phyloP scores from a whole-genome alignment of 2,113 vertebrate genomes.

The Pelmatolapia mariae region DNA sequence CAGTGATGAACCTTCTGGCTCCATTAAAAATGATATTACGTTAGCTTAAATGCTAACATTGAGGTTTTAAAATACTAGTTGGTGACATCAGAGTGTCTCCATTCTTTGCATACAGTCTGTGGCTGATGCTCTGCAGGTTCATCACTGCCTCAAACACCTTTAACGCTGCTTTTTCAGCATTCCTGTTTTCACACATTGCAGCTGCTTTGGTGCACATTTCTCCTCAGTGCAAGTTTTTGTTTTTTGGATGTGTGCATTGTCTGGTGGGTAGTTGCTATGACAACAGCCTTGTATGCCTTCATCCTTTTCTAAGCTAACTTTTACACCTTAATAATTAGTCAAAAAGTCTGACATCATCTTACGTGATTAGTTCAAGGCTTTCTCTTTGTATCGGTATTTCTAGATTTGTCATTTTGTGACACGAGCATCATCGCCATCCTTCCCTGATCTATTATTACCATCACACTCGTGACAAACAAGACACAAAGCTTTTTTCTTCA shows the following conservation, averaged over 20 bases:
- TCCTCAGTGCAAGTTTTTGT: neutral
- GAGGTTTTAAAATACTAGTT: neutral
- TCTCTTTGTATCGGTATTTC: neutral
- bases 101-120: neutral
- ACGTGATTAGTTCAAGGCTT: neutral
- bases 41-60: neutral
- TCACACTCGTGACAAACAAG: neutral
- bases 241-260: neutral
- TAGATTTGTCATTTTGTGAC: neutral
- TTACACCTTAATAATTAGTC: neutral
- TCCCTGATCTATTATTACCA: neutral
- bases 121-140: neutral
- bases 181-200: neutral
- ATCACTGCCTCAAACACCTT: neutral
- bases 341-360: neutral
- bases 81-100: neutral
- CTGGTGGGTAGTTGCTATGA: neutral
- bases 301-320: neutral
- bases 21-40: accelerated
- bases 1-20: neutral
- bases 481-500: neutral
- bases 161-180: neutral
- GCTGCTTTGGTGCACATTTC: neutral
- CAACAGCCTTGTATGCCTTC: neutral
- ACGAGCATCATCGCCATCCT: neutral